Base-by-base conservation (phyloP, 2,888 invertebrate species). In the Andrena fulva region DNA sequence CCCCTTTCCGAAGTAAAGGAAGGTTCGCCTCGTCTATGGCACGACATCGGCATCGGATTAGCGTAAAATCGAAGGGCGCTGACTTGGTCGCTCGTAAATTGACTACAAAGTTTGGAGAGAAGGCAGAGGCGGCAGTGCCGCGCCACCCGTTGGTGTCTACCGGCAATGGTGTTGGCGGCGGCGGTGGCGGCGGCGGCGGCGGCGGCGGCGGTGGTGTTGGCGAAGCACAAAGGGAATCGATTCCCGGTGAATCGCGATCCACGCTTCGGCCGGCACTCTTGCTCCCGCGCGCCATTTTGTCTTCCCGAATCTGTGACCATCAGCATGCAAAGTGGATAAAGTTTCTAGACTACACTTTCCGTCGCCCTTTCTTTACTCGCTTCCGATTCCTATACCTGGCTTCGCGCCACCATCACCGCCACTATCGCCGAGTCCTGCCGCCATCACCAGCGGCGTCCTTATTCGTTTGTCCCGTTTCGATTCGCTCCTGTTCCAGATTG, bases 261-360 rank as follows among this genome's bases (percentile, higher is more conserved):
- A 81, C 83, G 81, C 81, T 74, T 71, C 82, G 72, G 48, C 75
- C 82, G 64, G 83, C 76, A 63, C 74, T 35, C 73, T 72, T 27
- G 12, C 71, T 29, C 66, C 50, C 35, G 7, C 64, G 60, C 85
- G 81, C 87, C 89, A 90, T 91, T 90, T 91, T 90, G 89, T 91
- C 89, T 90, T 91, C 82, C 85, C 85, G 87, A 90, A 91, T 91
- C 90, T 89, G 84, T 85, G 90, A 88, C 91, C 88, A 92, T 92
- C 91, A 91, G 90, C 91, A 91, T 92, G 92, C 90, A 91, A 92
- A 92, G 91, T 90, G 89, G 91, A 91, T 90, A 91, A 91, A 91
- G 87, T 91, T 92, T 91, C 86, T 88, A 90, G 89, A 91, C 89
- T 87, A 84, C 86, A 87, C 86, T 88, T 90, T 89, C 88, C 85